A percentile compares a stretch with the other conserved stretches of the same genome.
phyloP scores from a whole-genome alignment of 2,113 vertebrate species.

The Lampris incognitus region DNA sequence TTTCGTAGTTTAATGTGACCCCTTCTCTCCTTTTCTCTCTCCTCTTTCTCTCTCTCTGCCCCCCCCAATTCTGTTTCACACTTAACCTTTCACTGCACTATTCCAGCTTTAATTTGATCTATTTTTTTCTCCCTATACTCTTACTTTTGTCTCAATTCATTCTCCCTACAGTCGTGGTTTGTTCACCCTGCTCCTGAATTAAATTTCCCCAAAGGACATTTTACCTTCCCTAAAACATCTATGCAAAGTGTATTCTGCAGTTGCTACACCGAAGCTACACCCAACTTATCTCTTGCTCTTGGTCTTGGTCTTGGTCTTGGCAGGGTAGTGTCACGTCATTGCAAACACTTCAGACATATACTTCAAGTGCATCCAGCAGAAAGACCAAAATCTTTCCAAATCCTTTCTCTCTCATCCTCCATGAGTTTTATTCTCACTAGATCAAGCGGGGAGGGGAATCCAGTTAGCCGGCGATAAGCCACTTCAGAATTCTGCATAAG shows the following conservation, averaged over 20 bases:
- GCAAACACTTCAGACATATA: slow-evolving; percentile 1
- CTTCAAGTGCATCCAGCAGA: background rate
- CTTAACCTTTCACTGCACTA: too few species aligned
- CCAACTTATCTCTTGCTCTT: background rate
- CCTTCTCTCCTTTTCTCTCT: slow-evolving; percentile 2
- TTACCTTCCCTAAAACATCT: slow-evolving; percentile 6
- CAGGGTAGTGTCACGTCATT: background rate
- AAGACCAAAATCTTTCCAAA: background rate
- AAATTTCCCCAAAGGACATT: slow-evolving; percentile 1
- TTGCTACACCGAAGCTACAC: background rate
- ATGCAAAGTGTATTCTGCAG: slow-evolving; percentile 28
- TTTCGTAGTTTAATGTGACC: background rate
- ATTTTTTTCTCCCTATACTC: background rate
- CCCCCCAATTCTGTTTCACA: background rate
- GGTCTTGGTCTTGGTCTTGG: background rate
- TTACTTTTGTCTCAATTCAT: background rate
- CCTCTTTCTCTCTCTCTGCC: background rate
- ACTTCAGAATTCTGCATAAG: background rate
- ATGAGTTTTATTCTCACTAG: slow-evolving; percentile 9
- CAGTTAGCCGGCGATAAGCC: slow-evolving; percentile 2
- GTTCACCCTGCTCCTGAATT: too few species aligned
- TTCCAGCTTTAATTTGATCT: too few species aligned
- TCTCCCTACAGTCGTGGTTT: too few species aligned
- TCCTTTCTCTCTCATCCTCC: background rate
- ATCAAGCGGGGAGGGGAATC: slow-evolving; percentile 4